phyloP scores from a whole-genome alignment of 2,797 vertebrate genomes.

The Synaphobranchus kaupii region DNA sequence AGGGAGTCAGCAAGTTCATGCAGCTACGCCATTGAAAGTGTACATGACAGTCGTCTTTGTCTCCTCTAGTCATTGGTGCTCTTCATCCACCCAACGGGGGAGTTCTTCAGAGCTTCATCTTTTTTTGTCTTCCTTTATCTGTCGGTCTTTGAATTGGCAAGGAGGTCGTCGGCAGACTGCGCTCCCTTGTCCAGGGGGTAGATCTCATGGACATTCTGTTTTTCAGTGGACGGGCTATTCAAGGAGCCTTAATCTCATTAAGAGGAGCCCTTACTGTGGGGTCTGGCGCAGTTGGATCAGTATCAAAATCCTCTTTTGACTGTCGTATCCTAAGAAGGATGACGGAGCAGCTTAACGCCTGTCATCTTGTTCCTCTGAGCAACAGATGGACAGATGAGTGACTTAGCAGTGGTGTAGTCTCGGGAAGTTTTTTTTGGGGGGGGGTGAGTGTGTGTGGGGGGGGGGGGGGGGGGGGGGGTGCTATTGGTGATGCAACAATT shows the following conservation, averaged over 20 bases:
- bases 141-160: not conserved
- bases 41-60: not conserved
- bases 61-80: not conserved
- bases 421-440: not conserved
- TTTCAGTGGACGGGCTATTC: slow-evolving; percentile 53
- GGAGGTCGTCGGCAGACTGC: not conserved
- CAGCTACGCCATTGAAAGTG: not conserved
- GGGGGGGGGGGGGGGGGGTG: not conserved
- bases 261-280: slow-evolving; percentile 54
- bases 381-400: slow-evolving; percentile 35
- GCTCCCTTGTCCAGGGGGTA: slow-evolving; percentile 25
- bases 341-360: slow-evolving; percentile 47
- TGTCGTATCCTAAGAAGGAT: slow-evolving; percentile 44
- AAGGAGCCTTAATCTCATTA: slow-evolving; percentile 57
- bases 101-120: slow-evolving; percentile 2
- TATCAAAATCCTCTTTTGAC: slow-evolving; percentile 56
- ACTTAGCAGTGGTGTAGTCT: slow-evolving; percentile 1
- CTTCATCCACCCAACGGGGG: not conserved
- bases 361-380: slow-evolving; percentile 42
- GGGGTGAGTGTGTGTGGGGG: not conserved
- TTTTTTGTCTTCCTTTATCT: slow-evolving; percentile 1
- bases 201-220: slow-evolving; percentile 38
- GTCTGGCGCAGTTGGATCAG: slow-evolving; percentile 55
- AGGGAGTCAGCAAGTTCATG: not conserved
- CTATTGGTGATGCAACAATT: not conserved